phyloP scores from a whole-genome alignment of 2,113 vertebrate species.

The Phycodurus eques region DNA sequence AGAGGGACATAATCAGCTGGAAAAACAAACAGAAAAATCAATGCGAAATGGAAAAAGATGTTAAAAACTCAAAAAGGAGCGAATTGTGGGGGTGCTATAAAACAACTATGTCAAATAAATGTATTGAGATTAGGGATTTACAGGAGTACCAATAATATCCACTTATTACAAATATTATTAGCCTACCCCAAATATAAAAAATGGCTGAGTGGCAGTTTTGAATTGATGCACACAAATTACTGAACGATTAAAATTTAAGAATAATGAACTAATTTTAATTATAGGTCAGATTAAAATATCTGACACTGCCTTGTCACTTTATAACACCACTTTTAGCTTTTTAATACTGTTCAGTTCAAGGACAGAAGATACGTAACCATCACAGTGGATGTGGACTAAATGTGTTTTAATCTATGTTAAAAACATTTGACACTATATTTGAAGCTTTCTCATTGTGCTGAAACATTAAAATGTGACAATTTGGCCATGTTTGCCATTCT shows the following conservation, averaged over 20 bases:
- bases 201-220: background rate
- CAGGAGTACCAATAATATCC: background rate
- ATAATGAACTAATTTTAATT: background rate
- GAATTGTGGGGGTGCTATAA: conserved; percentile 15
- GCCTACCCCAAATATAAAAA: background rate
- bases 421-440: background rate
- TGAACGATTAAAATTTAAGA: background rate
- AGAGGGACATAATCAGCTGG: conserved; percentile 77
- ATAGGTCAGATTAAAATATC: background rate
- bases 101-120: background rate
- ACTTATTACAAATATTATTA: background rate
- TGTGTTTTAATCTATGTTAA: too few relatives aligned
- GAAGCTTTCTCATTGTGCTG: background rate
- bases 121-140: background rate
- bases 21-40: conserved; percentile 81
- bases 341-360: background rate
- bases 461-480: background rate
- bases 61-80: conserved; percentile 37
- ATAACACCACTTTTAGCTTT: background rate
- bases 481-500: background rate
- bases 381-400: too few relatives aligned
- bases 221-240: background rate
- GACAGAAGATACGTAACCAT: background rate
- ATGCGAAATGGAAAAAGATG: conserved; percentile 60
- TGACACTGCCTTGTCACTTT: background rate